Conservation (phyloP, 2,797 vertebrate genomes). For the Siniperca scherzeri region DNA sequence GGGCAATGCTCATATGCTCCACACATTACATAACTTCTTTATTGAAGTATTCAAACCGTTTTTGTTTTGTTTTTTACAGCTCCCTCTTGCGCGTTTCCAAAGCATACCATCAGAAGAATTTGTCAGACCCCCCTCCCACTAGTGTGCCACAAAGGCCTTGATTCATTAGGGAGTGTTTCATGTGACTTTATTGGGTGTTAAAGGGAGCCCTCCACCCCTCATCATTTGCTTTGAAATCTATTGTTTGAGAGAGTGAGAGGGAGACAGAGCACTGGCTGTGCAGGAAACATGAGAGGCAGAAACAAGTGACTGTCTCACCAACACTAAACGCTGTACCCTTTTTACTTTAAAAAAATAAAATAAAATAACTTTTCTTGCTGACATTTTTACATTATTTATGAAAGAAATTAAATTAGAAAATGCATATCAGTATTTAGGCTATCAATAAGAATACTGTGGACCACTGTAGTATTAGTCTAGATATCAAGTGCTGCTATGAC, state of each 20-base stretch:
- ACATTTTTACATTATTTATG: slow-evolving; percentile 5
- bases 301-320: slow-evolving; percentile 39
- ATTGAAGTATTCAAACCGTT: slow-evolving; percentile 35
- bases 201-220: slow-evolving; percentile 58
- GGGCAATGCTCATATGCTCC: slow-evolving; percentile 23
- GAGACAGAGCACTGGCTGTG: slow-evolving; percentile 61
- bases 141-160: slow-evolving; percentile 76
- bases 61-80: slow-evolving; percentile 35
- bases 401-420: background rate
- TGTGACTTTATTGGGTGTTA: slow-evolving; percentile 75
- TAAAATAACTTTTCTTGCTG: background rate
- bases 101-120: slow-evolving; percentile 69
- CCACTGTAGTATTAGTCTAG: background rate
- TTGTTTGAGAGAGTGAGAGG: slow-evolving; percentile 62
- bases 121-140: slow-evolving; percentile 52
- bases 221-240: slow-evolving; percentile 58
- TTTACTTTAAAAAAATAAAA: background rate
- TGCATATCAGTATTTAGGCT: background rate
- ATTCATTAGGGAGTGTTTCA: slow-evolving; percentile 76
- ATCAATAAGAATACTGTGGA: background rate
- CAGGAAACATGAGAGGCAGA: slow-evolving; percentile 46
- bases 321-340: slow-evolving; percentile 4
- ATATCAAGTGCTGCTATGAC: slow-evolving; percentile 26
- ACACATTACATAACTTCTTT: slow-evolving; percentile 62
- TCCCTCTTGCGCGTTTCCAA: slow-evolving; percentile 51